Base-by-base conservation (phyloP, 1,140 invertebrate genomes). In the Yoshiicerus persimilis region DNA sequence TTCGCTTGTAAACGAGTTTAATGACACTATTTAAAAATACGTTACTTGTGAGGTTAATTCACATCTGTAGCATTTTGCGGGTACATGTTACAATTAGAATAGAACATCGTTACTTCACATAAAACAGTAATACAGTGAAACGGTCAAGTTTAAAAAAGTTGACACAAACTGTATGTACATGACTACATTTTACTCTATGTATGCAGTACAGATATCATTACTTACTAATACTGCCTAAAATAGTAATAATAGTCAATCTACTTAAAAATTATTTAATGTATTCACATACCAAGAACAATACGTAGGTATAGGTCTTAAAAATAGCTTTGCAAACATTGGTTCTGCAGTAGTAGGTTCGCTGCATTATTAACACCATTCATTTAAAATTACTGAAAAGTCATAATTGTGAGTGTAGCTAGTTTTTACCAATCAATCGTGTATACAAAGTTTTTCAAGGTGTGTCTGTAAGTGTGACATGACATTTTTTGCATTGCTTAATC, bases 401-500 rank as follows among this genome's bases (percentile, higher is more conserved):
- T 56, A 56, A n/a, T 56, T n/a, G 47, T 56, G 9, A 41, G 47
- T 56, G 20, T 56, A 56, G 47, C 47, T 56, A 56, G 47, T n/a
- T 56, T 56, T n/a, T 4, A 16, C 47, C 20, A 56, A 56, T 56
- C 47, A 56, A 56, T 56, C 47, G 47, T 56, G n/a, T n/a, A n/a
- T n/a, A 70, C 64, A 70, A 70, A 70, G 23, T 70, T 30, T 6
- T 56, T n/a, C 47, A 56, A 56, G 47, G 47, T n/a, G 47, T 70
- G 64, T 70, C 64, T 70, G 4, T 30, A 70, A n/a, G 47, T 56
- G 20, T 56, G 47, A 56, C 47, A 70, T 70, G 66, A 70, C 66
- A 70, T 70, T 70, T 75, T 80, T 80, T 80, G 75, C 75, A 80
- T 80, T 80, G 75, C 75, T 80, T 80, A 80, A 80, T 80, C 30